Evolutionary conservation across 2,888 invertebrate genomes (phyloP).

Genomic region (Germaria angustata): DNA sequence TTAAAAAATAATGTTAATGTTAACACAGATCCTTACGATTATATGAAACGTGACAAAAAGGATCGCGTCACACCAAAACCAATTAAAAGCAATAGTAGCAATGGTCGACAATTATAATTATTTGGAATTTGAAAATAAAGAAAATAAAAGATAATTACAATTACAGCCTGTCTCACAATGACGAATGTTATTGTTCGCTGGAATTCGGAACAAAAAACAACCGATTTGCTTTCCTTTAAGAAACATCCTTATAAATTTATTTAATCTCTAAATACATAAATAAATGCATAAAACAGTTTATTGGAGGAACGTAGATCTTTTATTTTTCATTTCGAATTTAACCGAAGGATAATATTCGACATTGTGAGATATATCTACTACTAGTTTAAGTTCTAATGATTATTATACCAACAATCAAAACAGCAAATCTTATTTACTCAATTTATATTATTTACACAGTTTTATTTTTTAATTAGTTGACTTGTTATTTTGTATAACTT

Average conservation of each 20-base stretch:
- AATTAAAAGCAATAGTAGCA: conserved; percentile 47
- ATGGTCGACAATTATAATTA: conserved; percentile 55
- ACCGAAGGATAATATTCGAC: too few species aligned
- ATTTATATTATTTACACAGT: conserved; percentile 52
- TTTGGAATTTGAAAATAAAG: neutral
- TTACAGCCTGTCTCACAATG: too few species aligned
- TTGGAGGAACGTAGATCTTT: too few species aligned
- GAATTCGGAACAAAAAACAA: too few species aligned
- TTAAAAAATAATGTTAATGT: conserved; percentile 54
- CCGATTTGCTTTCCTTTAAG: too few species aligned
- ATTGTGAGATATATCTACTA: too few species aligned
- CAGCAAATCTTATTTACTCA: conserved; percentile 61
- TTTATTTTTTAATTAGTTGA: conserved; percentile 50
- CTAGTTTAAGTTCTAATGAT: conserved; percentile 44
- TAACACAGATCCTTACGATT: conserved; percentile 69
- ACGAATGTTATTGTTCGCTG: too few species aligned
- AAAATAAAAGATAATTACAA: too few species aligned
- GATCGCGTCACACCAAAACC: conserved; percentile 71
- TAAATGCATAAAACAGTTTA: too few species aligned
- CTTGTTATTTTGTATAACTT: conserved; percentile 36
- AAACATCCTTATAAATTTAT: too few species aligned
- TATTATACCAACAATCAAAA: conserved; percentile 7
- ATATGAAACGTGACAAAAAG: conserved; percentile 74
- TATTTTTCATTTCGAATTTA: too few species aligned
- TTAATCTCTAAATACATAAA: too few species aligned